These are phyloP conservation scores for Zophobas atratus DNA, from an alignment of 1,140 invertebrate genomes.

Conservation along the genomic window DNA sequence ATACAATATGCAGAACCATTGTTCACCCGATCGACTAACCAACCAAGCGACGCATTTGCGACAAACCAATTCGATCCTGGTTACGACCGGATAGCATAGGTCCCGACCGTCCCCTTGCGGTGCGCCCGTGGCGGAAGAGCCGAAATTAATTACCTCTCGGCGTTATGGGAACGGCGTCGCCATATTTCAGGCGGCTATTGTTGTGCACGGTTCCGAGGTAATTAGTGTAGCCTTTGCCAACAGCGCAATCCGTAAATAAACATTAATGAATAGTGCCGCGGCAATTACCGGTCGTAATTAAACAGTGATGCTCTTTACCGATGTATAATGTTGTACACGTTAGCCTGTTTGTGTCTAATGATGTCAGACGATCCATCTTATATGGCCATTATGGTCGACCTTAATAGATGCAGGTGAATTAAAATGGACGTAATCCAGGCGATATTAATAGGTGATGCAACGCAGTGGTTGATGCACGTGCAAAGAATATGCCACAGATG, in stretches of 20 bases:
- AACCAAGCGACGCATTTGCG: no score
- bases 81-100: neutral
- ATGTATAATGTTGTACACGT: conserved; percentile 40
- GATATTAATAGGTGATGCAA: conserved; percentile 32
- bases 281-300: conserved; percentile 39
- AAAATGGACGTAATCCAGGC: conserved; percentile 17
- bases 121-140: neutral
- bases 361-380: conserved; percentile 40
- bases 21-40: no score
- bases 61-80: neutral
- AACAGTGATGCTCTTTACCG: conserved; percentile 41
- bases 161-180: conserved; percentile 11
- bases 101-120: neutral
- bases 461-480: conserved; percentile 10
- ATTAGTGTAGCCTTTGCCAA: conserved; percentile 41
- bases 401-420: conserved; percentile 35
- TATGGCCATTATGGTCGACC: conserved; percentile 37
- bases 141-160: conserved; percentile 22
- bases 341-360: conserved; percentile 37
- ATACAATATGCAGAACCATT: no score
- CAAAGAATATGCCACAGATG: conserved; percentile 9
- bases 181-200: conserved; percentile 13
- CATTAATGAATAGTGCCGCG: conserved; percentile 36
- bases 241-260: conserved; percentile 35
- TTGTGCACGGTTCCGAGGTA: conserved; percentile 15